These are phyloP conservation scores for Passer montanus DNA, from an alignment of 2,113 vertebrate genomes.

Conservation along the genomic window DNA sequence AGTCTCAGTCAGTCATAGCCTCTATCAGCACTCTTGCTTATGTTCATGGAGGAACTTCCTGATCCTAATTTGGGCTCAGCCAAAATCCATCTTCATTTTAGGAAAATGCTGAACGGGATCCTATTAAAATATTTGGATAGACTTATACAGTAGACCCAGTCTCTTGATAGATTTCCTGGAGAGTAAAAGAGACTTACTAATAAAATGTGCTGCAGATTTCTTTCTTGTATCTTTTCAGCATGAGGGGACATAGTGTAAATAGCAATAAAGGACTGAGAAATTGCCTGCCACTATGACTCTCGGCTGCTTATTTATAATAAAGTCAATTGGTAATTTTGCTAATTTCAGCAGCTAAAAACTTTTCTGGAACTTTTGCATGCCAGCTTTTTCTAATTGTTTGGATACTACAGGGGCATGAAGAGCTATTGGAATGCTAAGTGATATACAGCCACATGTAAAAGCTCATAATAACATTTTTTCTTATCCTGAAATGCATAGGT, in stretches of 20 bases:
- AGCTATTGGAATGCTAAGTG: background rate
- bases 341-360: constrained; percentile 47
- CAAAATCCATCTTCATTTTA: constrained; percentile 50
- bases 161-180: constrained; percentile 27
- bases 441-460: background rate
- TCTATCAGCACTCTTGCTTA: constrained; percentile 61
- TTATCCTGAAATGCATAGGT: background rate
- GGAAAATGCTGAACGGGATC: constrained; percentile 17
- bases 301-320: constrained; percentile 24
- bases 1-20: constrained; percentile 69
- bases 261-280: constrained; percentile 20
- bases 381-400: constrained; percentile 25
- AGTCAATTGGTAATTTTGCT: background rate
- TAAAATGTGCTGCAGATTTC: background rate
- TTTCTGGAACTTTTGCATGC: background rate
- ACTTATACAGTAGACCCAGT: background rate
- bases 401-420: background rate
- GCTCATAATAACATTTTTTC: background rate
- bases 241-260: background rate
- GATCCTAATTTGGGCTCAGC: constrained; percentile 50
- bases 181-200: constrained; percentile 7
- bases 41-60: constrained; percentile 35
- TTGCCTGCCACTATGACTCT: background rate
- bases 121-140: constrained; percentile 57
- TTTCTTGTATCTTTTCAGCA: background rate